These are phyloP conservation scores for Tineola bisselliella DNA, from an alignment of 2,888 invertebrate genomes.

Conservation along the genomic window DNA sequence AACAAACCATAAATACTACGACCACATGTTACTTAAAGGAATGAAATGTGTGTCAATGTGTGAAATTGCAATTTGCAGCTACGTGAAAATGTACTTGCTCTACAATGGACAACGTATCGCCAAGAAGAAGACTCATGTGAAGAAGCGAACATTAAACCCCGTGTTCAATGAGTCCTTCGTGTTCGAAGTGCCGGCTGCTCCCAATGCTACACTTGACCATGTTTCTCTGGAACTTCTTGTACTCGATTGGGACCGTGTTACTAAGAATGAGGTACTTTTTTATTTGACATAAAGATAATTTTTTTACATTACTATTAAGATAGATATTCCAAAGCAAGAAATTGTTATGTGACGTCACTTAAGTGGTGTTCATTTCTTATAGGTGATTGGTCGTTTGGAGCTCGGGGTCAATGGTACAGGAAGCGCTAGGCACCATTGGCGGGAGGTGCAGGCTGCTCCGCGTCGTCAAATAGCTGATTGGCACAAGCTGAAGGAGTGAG, in stretches of 20 bases:
- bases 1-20: too few species aligned
- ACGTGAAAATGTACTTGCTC: constrained; percentile 95
- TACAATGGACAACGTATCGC: constrained; percentile 98
- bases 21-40: too few species aligned
- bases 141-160: constrained; percentile 96
- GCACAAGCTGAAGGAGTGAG: constrained; percentile 95
- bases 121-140: constrained; percentile 99
- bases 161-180: constrained; percentile 99
- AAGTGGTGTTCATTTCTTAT: constrained; percentile 11
- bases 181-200: constrained; percentile 89
- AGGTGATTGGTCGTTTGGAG: constrained; percentile 96
- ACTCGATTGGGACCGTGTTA: constrained; percentile 97
- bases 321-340: too few species aligned
- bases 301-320: too few species aligned
- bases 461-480: constrained; percentile 98
- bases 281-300: too few species aligned
- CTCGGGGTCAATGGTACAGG: constrained; percentile 87
- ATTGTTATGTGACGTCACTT: too few species aligned
- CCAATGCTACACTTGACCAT: constrained; percentile 71
- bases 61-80: too few species aligned
- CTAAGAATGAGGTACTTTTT: constrained; percentile 91
- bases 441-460: constrained; percentile 96
- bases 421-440: constrained; percentile 94
- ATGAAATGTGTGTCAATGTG: too few species aligned
- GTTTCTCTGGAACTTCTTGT: constrained; percentile 88